A percentile compares a stretch with the other conserved stretches of the same genome.
These are phyloP conservation scores for Hydriomena furcata DNA, from an alignment of 2,888 invertebrate genomes.

Conservation along the genomic window DNA sequence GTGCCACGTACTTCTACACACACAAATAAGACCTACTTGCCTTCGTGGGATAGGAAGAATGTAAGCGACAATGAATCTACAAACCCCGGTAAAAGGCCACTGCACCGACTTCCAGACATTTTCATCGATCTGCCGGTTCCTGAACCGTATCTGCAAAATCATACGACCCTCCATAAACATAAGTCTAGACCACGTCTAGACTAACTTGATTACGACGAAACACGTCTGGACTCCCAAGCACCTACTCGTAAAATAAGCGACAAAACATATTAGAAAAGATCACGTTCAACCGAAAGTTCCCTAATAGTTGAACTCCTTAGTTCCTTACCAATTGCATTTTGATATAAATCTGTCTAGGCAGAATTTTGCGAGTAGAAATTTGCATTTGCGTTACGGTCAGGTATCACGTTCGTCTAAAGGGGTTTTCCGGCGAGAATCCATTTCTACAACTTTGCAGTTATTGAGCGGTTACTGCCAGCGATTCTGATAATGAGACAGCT, in stretches of 20 bases:
- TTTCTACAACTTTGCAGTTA: slow-evolving; percentile 2
- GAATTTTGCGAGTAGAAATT: slow-evolving; percentile 16
- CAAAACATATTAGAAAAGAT: slow-evolving; percentile 7
- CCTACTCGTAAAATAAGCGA: slow-evolving; percentile 14
- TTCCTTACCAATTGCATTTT: slow-evolving; percentile 24
- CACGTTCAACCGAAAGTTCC: slow-evolving; percentile 14
- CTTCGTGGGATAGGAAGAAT: too few species aligned
- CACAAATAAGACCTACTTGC: too few species aligned
- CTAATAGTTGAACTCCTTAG: slow-evolving; percentile 20
- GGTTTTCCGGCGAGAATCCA: not conserved
- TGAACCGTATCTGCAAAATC: slow-evolving; percentile 40
- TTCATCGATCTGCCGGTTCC: slow-evolving; percentile 43
- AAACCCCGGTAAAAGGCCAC: not conserved
- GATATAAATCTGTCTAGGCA: slow-evolving; percentile 26
- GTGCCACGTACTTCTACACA: too few species aligned
- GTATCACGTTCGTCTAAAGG: slow-evolving; percentile 14
- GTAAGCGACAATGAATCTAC: slow-evolving; percentile 2
- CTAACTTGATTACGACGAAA: slow-evolving; percentile 54
- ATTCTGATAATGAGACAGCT: not conserved
- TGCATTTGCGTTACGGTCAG: slow-evolving; percentile 24
- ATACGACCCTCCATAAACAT: slow-evolving; percentile 37
- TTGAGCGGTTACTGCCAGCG: not conserved
- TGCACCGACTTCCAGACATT: slow-evolving; percentile 33
- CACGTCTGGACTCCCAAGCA: slow-evolving; percentile 29
- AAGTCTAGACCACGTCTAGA: slow-evolving; percentile 77